A percentile compares a stretch with the other conserved stretches of the same genome.
Conservation (phyloP, 2,113 vertebrate genomes). For the Lampris megalopsis region DNA sequence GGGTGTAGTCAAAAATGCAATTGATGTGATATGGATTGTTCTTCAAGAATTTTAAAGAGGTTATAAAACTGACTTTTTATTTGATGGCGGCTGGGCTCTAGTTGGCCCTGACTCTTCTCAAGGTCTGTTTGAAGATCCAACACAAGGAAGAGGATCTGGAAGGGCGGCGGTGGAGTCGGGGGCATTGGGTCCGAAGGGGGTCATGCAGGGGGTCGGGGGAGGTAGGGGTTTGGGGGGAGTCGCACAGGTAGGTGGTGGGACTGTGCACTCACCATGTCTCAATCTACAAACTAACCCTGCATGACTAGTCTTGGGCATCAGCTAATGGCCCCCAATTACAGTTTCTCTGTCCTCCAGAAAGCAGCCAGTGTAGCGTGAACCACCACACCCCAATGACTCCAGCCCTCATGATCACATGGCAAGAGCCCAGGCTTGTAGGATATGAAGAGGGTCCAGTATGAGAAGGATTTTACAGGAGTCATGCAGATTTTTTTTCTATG, state of each 20-base stretch:
- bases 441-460: background rate
- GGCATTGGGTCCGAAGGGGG: background rate
- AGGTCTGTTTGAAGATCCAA: constrained; percentile 62
- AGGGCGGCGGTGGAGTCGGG: background rate
- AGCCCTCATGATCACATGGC: constrained; percentile 30
- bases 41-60: constrained; percentile 49
- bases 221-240: constrained; percentile 46
- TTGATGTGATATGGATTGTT: constrained; percentile 42
- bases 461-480: background rate
- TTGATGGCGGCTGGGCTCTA: constrained; percentile 42
- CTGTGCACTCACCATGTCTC: constrained; percentile 74
- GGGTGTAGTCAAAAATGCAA: constrained; percentile 40
- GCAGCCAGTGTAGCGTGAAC: constrained; percentile 75
- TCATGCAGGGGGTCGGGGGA: constrained; percentile 41
- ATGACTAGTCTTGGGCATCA: constrained; percentile 69
- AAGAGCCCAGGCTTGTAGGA: constrained; percentile 21
- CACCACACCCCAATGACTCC: constrained; percentile 56
- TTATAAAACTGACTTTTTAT: constrained; percentile 70
- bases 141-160: constrained; percentile 26
- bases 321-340: constrained; percentile 79
- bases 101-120: constrained; percentile 56
- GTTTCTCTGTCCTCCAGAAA: constrained; percentile 78
- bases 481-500: background rate
- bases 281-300: constrained; percentile 71
- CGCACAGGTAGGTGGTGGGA: constrained; percentile 71